phyloP scores from a whole-genome alignment of 2,113 vertebrate genomes.

The Channa argus region DNA sequence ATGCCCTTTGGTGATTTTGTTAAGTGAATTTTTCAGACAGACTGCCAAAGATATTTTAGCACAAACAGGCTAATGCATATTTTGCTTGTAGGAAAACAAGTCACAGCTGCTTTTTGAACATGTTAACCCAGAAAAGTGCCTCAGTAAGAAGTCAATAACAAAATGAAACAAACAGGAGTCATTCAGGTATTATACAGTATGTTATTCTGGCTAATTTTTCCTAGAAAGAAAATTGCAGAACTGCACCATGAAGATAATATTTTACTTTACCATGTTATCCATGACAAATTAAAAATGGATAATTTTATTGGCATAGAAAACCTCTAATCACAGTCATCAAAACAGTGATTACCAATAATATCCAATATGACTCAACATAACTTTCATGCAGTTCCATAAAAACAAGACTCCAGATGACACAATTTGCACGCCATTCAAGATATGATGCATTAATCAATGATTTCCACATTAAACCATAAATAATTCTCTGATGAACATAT shows the following conservation, averaged over 20 bases:
- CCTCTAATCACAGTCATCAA: constrained; percentile 42
- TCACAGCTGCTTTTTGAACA: background rate
- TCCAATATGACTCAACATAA: background rate
- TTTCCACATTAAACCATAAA: constrained; percentile 59
- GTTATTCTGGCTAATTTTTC: background rate
- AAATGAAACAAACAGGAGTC: too few relatives aligned
- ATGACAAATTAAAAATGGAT: constrained; percentile 40
- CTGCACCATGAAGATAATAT: constrained; percentile 20
- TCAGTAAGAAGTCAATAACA: too few relatives aligned
- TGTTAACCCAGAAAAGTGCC: too few relatives aligned
- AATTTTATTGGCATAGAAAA: constrained; percentile 38
- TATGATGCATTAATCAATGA: constrained; percentile 46
- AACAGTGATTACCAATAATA: constrained; percentile 41
- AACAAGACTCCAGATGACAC: constrained; percentile 35
- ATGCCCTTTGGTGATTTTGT: constrained; percentile 1
- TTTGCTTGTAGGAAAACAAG: background rate
- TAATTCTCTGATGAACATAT: constrained; percentile 67
- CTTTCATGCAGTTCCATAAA: constrained; percentile 37
- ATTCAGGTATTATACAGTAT: too few relatives aligned
- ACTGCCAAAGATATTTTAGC: background rate
- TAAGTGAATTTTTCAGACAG: background rate
- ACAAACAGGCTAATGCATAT: background rate
- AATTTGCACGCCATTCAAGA: constrained; percentile 36
- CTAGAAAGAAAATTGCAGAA: constrained; percentile 17
- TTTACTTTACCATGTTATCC: constrained; percentile 19